Evolutionary conservation across 2,113 vertebrate genomes (phyloP), one percentile per base, ranked within the genome.

Genomic region (Dissostichus mawsoni): DNA sequence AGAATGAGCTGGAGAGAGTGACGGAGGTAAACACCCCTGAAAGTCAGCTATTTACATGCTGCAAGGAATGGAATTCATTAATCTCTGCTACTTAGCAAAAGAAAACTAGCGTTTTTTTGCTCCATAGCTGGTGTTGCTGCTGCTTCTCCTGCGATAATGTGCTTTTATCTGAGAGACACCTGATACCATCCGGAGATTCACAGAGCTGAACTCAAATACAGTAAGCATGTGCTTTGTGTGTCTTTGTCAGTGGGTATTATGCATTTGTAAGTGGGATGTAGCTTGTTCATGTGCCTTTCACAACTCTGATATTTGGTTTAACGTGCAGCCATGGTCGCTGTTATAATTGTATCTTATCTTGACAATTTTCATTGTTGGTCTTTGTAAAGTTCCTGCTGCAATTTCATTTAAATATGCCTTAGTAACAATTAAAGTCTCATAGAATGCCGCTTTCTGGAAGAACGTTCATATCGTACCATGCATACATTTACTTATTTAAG

Each of bases 181-280:
- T 84, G 81, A 90, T 87, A 66, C 45, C 48, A 77, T 79, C 86
- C 73, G 52, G 69, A 84, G 83, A 88, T 85, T 79, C 71, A 55
- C 29, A 69, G 68, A 81, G 85, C 83, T 85, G 78, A 83, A 61
- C 68, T 86, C 87, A 67, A 82, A 85, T 87, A 89, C 92, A 90
- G 93, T 92, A 93, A 92, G 92, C 76, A 52, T 82, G 66, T 86
- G 69, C 48, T 85, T 47, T 82, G 66, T 80, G 47, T 80, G 11
- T 84, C 33, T 78, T 82, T 85, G 73, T 80, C 63, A 83, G 50
- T 78, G 77, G 57, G 72, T 72, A 69, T 78, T 62, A 57, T 52
- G 67, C 63, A 82, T 81, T 65, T 80, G 2, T 64, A 44, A 76
- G 69, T 77, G n/a, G 74, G 52, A 64, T 77, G 53, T 61, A 58